Evolutionary conservation across 2,113 vertebrate species (phyloP).

Genomic region (Ovis canadensis): DNA sequence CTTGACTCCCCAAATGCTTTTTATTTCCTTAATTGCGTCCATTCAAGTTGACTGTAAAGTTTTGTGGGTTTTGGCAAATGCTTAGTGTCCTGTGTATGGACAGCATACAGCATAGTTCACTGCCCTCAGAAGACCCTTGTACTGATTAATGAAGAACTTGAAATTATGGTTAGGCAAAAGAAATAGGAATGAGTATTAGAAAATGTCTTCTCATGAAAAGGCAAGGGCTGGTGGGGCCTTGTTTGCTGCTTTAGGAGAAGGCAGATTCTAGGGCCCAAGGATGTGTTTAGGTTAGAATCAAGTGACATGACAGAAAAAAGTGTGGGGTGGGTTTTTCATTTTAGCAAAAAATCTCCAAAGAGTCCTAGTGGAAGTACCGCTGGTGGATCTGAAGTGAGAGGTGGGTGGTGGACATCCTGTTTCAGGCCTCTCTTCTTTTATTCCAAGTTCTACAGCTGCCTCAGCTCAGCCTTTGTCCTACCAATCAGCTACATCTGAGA

Average conservation of each 20-base stretch:
- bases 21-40: not conserved
- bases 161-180: not conserved
- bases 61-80: not conserved
- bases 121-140: not conserved
- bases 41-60: not conserved
- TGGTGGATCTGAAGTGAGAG: not conserved
- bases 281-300: not conserved
- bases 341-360: not conserved
- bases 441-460: not conserved
- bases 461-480: not conserved
- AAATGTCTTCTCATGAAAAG: not conserved
- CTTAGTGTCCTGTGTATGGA: not conserved
- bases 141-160: not conserved
- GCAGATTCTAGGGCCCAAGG: not conserved
- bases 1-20: not conserved
- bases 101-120: not conserved
- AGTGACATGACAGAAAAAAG: not conserved
- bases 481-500: not conserved
- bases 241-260: not conserved
- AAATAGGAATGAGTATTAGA: not conserved
- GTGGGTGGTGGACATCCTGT: no score
- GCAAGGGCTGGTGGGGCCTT: not conserved
- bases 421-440: not conserved
- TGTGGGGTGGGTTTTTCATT: not conserved
- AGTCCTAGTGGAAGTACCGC: not conserved